Conservation (phyloP, 2,888 invertebrate species). For the Synergus laeviventris region DNA sequence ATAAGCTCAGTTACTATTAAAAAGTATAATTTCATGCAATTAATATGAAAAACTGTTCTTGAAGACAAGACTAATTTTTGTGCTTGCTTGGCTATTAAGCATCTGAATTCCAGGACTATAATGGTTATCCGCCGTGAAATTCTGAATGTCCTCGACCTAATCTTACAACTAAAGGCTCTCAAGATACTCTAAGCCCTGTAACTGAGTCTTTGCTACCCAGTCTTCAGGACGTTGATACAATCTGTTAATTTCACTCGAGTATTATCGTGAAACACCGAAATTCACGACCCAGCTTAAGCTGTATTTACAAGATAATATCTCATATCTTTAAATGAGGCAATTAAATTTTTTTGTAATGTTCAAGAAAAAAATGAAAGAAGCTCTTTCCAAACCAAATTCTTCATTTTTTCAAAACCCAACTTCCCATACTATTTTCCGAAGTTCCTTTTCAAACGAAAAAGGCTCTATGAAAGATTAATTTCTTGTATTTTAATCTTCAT, state of each 20-base stretch:
- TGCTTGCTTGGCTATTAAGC: neutral
- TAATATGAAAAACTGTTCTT: neutral
- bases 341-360: neutral
- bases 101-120: neutral
- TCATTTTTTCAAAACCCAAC: too few species aligned
- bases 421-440: too few species aligned
- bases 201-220: slow-evolving; percentile 1
- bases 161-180: neutral
- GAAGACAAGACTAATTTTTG: neutral
- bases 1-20: neutral
- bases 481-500: too few species aligned
- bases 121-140: neutral
- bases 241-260: neutral
- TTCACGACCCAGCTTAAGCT: neutral
- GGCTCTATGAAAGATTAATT: too few species aligned
- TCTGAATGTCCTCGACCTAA: slow-evolving; percentile 2
- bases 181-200: slow-evolving; percentile 44
- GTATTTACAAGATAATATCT: neutral
- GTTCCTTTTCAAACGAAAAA: too few species aligned
- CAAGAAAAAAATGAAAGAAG: too few species aligned
- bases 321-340: neutral
- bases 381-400: too few species aligned
- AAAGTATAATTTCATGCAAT: neutral
- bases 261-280: neutral
- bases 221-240: neutral